Base-by-base conservation (phyloP, 2,113 vertebrate species). In the Takifugu flavidus region DNA sequence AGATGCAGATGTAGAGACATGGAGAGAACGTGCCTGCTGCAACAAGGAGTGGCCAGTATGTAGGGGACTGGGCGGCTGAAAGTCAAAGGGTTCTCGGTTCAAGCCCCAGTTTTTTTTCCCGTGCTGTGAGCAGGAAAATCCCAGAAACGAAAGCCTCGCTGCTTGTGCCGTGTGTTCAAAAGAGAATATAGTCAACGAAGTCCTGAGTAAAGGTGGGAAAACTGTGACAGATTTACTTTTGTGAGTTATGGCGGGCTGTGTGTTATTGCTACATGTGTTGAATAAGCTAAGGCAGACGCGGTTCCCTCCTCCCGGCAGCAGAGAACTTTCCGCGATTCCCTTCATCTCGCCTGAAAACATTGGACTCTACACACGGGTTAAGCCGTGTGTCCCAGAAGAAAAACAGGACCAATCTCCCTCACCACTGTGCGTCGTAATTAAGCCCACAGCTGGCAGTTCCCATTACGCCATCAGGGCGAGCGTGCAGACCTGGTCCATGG, bases 371-470 rank as follows among this genome's bases (percentile, higher is more conserved):
- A 89, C 88, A 78, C 82, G 26, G 57, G 75, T 87, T 84, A 79
- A 76, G 77, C 66, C 72, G 74, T 75, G 83, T 65, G 74, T 82
- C 72, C 74, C 77, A 69, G 83, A 91, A 88, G 86, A 85, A 88
- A 89, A 88, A 86, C 89, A 89, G 82, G 72, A 77, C 71, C 84
- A 71, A 72, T 86, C 79, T 76, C 84, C 79, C 62, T 79, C 68
- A 64, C 63, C 82, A 74, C 73, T 58, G 60, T 45, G 71, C 68
- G 82, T 65, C 82, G 86, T 90, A 89, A 91, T 90, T 88, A 90
- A 82, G 78, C 65, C 80, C 70, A 81, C 89, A 91, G 86, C 88
- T 91, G 89, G 88, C 85, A 88, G 85, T 88, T 90, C 88, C 89
- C 88, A 88, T 91, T 88, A 90, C 89, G 59, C 74, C 86, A 90